Percentiles rank a stretch among this genome's conserved stretches.
Conservation (phyloP, 2,888 invertebrate species). For the Melinopterus prodromus region DNA sequence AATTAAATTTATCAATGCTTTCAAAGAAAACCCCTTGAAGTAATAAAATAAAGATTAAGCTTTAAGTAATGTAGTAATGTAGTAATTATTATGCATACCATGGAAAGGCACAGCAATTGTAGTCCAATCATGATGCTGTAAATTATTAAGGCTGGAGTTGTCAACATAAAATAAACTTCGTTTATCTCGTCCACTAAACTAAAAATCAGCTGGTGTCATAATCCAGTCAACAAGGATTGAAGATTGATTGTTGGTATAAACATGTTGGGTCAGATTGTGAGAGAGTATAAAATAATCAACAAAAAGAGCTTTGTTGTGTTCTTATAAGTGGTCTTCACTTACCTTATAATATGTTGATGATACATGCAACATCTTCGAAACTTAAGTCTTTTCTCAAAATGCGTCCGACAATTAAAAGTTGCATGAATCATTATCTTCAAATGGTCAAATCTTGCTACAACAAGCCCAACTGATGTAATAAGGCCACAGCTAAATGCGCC, state of each 20-base stretch:
- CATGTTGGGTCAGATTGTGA: too few species aligned
- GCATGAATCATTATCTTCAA: not conserved
- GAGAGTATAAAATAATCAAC: too few species aligned
- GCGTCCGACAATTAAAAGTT: not conserved
- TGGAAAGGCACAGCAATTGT: not conserved
- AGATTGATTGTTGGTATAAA: too few species aligned
- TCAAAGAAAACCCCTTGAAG: not conserved
- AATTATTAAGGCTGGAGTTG: not conserved
- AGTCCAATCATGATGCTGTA: not conserved
- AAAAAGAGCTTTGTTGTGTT: not conserved
- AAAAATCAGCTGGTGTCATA: not conserved
- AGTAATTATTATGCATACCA: not conserved
- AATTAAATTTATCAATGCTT: not conserved
- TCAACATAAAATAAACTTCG: not conserved
- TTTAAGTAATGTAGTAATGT: not conserved
- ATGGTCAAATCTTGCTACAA: not conserved
- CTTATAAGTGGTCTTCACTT: not conserved
- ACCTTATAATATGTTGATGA: not conserved
- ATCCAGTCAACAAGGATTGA: too few species aligned
- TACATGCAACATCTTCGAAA: not conserved
- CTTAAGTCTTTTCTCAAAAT: not conserved
- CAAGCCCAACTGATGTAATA: not conserved
- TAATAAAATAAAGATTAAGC: not conserved
- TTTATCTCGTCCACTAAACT: not conserved
- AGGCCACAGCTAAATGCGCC: not conserved